These are phyloP conservation scores for Gymnorhina tibicen DNA, from an alignment of 2,113 vertebrate species.

Conservation along the genomic window DNA sequence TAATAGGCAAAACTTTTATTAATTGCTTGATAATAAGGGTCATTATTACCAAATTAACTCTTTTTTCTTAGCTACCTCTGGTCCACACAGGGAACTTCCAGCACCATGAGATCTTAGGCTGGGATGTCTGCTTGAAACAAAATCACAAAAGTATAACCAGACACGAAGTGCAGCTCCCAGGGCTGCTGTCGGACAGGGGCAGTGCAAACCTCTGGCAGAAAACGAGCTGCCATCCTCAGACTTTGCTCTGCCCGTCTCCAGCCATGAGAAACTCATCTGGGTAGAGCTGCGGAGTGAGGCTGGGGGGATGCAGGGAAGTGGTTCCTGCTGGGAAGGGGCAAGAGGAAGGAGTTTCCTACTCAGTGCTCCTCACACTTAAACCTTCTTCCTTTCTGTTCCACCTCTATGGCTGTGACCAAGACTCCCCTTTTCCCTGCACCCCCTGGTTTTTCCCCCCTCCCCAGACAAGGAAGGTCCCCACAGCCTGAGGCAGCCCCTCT, in stretches of 20 bases:
- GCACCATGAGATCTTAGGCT: neutral
- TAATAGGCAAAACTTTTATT: neutral
- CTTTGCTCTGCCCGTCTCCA: neutral
- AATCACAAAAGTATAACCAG: neutral
- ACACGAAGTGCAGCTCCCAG: neutral
- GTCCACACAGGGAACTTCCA: neutral
- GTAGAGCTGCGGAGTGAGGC: neutral
- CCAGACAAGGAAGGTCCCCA: neutral
- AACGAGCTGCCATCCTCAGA: accelerated
- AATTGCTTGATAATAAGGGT: neutral
- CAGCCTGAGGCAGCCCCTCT: neutral
- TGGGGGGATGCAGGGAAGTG: neutral
- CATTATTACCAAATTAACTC: neutral
- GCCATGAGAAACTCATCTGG: neutral
- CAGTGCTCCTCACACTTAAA: neutral
- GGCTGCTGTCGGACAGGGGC: neutral
- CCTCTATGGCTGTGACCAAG: neutral
- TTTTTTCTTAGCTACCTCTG: neutral
- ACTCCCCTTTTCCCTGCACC: neutral
- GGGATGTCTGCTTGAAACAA: neutral
- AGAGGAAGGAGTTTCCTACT: neutral
- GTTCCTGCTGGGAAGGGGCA: neutral
- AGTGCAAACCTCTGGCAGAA: neutral
- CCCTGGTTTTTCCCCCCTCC: neutral
- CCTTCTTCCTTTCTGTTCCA: neutral